Percentiles rank a stretch among this genome's conserved stretches.
Evolutionary conservation across 2,888 invertebrate species (phyloP).

Genomic region (Synergus japonicus): DNA sequence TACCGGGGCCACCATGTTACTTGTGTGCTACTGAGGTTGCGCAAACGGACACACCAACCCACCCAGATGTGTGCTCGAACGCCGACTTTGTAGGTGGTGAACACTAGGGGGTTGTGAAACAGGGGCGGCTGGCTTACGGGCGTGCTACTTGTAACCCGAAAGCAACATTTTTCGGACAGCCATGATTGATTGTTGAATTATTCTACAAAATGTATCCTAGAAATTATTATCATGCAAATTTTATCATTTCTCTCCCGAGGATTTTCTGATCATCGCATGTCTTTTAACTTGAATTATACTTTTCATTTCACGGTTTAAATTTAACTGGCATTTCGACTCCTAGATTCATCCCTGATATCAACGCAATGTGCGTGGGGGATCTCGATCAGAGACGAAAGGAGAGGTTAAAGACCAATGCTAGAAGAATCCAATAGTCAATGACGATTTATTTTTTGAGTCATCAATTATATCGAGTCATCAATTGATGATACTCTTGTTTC

Average conservation of each 20-base stretch:
- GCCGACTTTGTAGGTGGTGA: slow-evolving; percentile 77
- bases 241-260: not conserved
- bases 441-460: not conserved
- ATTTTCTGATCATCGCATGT: not conserved
- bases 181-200: not conserved
- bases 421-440: not conserved
- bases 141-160: slow-evolving; percentile 74
- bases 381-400: not conserved
- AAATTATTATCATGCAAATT: not conserved
- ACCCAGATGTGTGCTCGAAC: slow-evolving; percentile 54
- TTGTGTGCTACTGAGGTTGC: slow-evolving; percentile 70
- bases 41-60: slow-evolving; percentile 69
- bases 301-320: not conserved
- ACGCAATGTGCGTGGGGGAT: slow-evolving; percentile 70
- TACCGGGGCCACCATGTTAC: slow-evolving; percentile 78
- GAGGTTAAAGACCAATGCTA: slow-evolving; percentile 26
- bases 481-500: not conserved
- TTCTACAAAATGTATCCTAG: not conserved
- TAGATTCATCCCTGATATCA: slow-evolving; percentile 75
- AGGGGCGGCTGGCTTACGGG: slow-evolving; percentile 72
- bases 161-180: not conserved
- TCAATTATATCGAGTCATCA: slow-evolving; percentile 12
- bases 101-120: slow-evolving; percentile 78
- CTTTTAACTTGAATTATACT: not conserved
- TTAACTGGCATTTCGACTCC: slow-evolving; percentile 26